Conservation (phyloP, 1,140 invertebrate genomes). For the Cardiocondyla obscurior region DNA sequence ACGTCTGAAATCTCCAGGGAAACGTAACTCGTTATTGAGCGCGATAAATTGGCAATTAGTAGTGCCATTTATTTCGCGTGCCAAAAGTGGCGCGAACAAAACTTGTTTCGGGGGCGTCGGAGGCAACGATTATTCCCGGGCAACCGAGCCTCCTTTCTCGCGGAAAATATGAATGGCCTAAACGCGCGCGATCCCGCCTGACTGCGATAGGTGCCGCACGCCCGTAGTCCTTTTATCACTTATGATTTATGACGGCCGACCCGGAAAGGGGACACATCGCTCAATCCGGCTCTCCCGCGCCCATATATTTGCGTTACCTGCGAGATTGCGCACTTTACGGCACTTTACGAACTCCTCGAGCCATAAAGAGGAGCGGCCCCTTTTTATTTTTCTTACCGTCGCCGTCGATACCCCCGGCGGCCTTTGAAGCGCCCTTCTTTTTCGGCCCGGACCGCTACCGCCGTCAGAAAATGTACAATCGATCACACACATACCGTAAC, state of each 20-base stretch:
- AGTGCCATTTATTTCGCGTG: constrained; percentile 30
- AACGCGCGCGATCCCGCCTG: constrained; percentile 4
- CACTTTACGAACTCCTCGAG: constrained; percentile 13
- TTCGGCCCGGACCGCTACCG: background rate
- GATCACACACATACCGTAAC: background rate
- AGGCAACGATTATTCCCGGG: constrained; percentile 22
- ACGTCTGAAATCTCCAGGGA: background rate
- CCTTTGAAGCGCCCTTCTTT: background rate
- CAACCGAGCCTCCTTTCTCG: background rate
- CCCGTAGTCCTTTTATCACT: constrained; percentile 22
- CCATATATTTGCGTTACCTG: constrained; percentile 45
- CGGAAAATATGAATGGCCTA: constrained; percentile 39
- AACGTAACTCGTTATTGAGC: background rate
- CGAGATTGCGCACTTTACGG: constrained; percentile 36
- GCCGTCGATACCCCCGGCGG: background rate
- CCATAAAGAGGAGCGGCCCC: background rate
- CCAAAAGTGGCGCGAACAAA: background rate
- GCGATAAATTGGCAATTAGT: constrained; percentile 35
- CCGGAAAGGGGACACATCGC: constrained; percentile 39
- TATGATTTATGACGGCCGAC: constrained; percentile 45
- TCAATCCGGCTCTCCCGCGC: constrained; percentile 20
- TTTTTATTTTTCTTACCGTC: constrained; percentile 28
- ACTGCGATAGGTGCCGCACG: constrained; percentile 8
- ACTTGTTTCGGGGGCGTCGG: constrained; percentile 4
- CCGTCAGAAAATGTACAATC: constrained; percentile 1